phyloP scores from a whole-genome alignment of 2,797 vertebrate species.

The Echiichthys vipera region DNA sequence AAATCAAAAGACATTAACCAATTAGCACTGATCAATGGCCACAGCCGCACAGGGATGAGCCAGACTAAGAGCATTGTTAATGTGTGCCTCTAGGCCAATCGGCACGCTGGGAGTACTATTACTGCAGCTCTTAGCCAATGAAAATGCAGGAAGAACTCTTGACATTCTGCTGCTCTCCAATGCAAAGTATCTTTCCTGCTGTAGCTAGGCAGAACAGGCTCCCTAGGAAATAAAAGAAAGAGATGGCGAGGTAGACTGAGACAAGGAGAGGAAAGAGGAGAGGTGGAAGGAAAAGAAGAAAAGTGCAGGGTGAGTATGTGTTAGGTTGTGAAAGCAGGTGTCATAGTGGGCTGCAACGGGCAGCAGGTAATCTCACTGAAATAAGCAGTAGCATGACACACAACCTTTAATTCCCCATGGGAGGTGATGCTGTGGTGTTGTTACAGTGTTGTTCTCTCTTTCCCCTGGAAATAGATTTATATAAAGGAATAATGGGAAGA shows the following conservation, averaged over 20 bases:
- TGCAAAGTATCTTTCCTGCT: constrained; percentile 55
- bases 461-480: constrained; percentile 53
- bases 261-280: constrained; percentile 14
- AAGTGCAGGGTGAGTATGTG: constrained; percentile 40
- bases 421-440: constrained; percentile 59
- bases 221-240: constrained; percentile 45
- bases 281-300: constrained; percentile 28
- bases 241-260: constrained; percentile 41
- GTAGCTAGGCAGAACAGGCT: constrained; percentile 80
- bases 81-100: constrained; percentile 62
- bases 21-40: constrained; percentile 82
- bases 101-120: constrained; percentile 38
- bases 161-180: constrained; percentile 66
- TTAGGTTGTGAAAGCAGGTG: constrained; percentile 68
- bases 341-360: constrained; percentile 59
- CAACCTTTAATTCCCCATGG: constrained; percentile 75
- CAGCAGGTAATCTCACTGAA: constrained; percentile 69
- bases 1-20: constrained; percentile 83
- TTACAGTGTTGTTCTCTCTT: constrained; percentile 27
- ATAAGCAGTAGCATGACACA: constrained; percentile 72
- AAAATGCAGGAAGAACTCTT: constrained; percentile 65
- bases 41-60: constrained; percentile 52
- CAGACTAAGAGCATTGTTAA: constrained; percentile 47
- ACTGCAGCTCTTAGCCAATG: constrained; percentile 66
- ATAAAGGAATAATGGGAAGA: constrained; percentile 36